Evolutionary conservation across 1,140 invertebrate species (phyloP).

Genomic region (Orussus abietinus): DNA sequence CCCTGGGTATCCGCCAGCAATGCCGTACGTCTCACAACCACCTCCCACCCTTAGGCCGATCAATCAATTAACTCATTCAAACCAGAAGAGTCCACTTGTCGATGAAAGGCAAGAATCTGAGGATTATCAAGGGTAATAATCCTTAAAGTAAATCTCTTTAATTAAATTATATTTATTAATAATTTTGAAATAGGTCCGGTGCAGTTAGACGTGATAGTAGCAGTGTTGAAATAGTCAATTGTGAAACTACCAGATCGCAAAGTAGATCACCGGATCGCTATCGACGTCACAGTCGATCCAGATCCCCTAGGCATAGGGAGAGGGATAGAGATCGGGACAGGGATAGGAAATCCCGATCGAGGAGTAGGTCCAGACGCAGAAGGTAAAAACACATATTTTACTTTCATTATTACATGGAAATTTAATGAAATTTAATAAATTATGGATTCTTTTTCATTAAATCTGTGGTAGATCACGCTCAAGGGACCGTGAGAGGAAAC

Average conservation of each 20-base stretch:
- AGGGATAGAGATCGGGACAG: slow-evolving; percentile 59
- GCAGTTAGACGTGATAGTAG: slow-evolving; percentile 43
- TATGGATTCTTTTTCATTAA: slow-evolving; percentile 13
- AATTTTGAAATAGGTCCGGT: slow-evolving; percentile 15
- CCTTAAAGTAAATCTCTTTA: not conserved
- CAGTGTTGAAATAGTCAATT: slow-evolving; percentile 53
- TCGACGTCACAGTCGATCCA: slow-evolving; percentile 51
- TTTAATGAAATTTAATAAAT: slow-evolving; percentile 4
- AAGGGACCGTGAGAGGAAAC: slow-evolving; percentile 54
- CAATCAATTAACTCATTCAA: slow-evolving; percentile 27
- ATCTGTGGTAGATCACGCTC: slow-evolving; percentile 55
- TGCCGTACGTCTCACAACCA: slow-evolving; percentile 44
- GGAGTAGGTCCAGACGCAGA: slow-evolving; percentile 45
- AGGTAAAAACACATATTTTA: slow-evolving; percentile 28
- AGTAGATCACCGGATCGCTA: slow-evolving; percentile 48
- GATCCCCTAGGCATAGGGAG: slow-evolving; percentile 57
- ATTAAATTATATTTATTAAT: slow-evolving; percentile 5
- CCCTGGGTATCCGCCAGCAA: slow-evolving; percentile 52
- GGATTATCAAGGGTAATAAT: slow-evolving; percentile 19
- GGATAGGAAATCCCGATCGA: slow-evolving; percentile 58
- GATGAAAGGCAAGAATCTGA: slow-evolving; percentile 34
- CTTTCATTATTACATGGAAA: slow-evolving; percentile 1
- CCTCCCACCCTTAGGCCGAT: slow-evolving; percentile 32
- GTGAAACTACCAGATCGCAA: slow-evolving; percentile 44
- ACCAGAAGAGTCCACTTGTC: slow-evolving; percentile 44